Percentiles rank a stretch among this genome's conserved stretches.
These are phyloP conservation scores for Hypolimnas misippus DNA, from an alignment of 2,888 invertebrate genomes.

Conservation along the genomic window DNA sequence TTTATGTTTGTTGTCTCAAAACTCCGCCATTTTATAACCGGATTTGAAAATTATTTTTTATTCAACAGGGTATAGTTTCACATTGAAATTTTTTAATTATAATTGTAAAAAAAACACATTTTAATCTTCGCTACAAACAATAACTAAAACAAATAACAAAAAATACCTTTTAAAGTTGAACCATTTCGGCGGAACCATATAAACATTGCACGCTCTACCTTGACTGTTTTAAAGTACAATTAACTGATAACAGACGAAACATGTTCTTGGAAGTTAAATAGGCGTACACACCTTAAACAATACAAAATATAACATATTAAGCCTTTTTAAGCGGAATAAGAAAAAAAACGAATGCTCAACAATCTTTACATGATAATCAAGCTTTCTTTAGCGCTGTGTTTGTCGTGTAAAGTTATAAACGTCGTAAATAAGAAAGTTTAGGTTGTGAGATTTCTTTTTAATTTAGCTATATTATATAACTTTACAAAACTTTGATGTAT, in stretches of 20 bases:
- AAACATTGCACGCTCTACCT: slow-evolving; percentile 5
- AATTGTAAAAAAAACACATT: too few species aligned
- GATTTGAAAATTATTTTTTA: too few species aligned
- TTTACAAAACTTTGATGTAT: too few species aligned
- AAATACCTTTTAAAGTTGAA: too few species aligned
- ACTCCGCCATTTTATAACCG: too few species aligned
- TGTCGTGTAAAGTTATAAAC: background rate
- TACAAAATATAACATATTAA: slow-evolving; percentile 34
- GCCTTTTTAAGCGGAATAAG: slow-evolving; percentile 35
- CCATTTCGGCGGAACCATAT: slow-evolving; percentile 16
- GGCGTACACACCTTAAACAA: slow-evolving; percentile 50
- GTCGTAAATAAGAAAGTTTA: too few species aligned
- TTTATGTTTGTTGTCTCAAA: too few species aligned
- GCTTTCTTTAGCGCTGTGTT: background rate
- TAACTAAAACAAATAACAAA: background rate
- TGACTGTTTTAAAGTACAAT: slow-evolving; percentile 43
- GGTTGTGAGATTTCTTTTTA: too few species aligned
- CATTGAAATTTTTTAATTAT: too few species aligned
- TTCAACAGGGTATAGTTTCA: too few species aligned
- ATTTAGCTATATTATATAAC: too few species aligned
- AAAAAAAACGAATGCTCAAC: slow-evolving; percentile 18
- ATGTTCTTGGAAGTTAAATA: slow-evolving; percentile 53
- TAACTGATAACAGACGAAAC: slow-evolving; percentile 43
- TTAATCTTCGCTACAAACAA: background rate
- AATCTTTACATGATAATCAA: slow-evolving; percentile 7